Percentiles rank a stretch among this genome's conserved stretches.
phyloP scores from a whole-genome alignment of 2,113 vertebrate genomes.

The Promerops cafer region DNA sequence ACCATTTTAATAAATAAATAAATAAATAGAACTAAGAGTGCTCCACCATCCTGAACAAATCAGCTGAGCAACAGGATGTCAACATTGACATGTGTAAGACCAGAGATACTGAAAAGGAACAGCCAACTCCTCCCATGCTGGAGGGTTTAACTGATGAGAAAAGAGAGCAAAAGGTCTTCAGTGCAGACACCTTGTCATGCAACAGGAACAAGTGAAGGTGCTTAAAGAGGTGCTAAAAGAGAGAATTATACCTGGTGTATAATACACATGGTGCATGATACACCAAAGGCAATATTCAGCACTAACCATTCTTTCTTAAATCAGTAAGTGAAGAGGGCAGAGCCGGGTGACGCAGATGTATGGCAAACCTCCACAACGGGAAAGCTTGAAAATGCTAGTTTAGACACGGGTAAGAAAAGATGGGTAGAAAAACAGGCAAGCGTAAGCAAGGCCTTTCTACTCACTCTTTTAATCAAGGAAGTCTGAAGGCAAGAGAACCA shows the following conservation, averaged over 20 bases:
- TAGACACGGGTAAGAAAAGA: background rate
- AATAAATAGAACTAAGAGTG: background rate
- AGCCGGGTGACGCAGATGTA: fast-evolving
- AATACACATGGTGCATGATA: background rate
- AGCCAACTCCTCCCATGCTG: background rate
- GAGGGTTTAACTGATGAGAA: background rate
- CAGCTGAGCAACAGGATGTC: background rate
- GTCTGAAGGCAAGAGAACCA: background rate
- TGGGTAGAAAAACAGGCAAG: background rate
- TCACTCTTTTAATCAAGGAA: background rate
- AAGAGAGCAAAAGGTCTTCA: background rate
- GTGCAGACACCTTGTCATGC: too few species aligned
- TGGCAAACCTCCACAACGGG: background rate
- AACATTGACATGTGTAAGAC: background rate
- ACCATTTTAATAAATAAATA: fast-evolving
- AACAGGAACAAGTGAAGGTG: background rate
- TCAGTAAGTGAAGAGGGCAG: background rate
- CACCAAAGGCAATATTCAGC: background rate
- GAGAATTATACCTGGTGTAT: background rate
- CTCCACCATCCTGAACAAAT: background rate
- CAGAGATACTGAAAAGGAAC: background rate
- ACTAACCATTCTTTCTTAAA: background rate
- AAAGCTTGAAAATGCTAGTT: background rate
- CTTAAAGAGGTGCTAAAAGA: background rate
- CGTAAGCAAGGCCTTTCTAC: background rate